Conservation (phyloP, 2,113 vertebrate species). For the Vulpes lagopus region DNA sequence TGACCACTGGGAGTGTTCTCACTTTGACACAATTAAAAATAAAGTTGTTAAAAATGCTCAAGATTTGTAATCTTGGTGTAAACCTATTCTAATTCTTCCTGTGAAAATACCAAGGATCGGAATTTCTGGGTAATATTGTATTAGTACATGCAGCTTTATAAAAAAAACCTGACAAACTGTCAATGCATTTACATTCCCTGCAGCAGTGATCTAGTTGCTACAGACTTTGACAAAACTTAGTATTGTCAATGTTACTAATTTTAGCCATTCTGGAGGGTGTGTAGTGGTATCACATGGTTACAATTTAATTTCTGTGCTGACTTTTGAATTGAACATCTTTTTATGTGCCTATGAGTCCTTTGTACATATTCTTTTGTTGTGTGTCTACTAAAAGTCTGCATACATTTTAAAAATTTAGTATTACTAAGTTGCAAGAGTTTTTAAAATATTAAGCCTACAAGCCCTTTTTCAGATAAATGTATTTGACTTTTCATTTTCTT, state of each 20-base stretch:
- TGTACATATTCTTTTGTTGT: background rate
- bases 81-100: background rate
- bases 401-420: background rate
- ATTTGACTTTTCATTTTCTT: background rate
- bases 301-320: background rate
- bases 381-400: background rate
- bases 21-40: background rate
- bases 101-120: background rate
- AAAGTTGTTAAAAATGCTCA: background rate
- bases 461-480: background rate
- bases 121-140: background rate
- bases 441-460: background rate
- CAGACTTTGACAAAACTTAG: background rate
- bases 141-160: background rate
- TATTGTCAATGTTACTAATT: background rate
- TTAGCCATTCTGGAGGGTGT: background rate
- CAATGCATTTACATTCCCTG: background rate
- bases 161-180: background rate
- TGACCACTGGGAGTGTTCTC: background rate
- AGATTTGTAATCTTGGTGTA: background rate
- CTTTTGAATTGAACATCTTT: background rate
- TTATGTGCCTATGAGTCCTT: background rate
- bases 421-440: background rate
- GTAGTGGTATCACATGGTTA: background rate
- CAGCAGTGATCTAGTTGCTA: background rate